These are phyloP conservation scores for Panurus biarmicus DNA, from an alignment of 2,113 vertebrate species.

Conservation along the genomic window DNA sequence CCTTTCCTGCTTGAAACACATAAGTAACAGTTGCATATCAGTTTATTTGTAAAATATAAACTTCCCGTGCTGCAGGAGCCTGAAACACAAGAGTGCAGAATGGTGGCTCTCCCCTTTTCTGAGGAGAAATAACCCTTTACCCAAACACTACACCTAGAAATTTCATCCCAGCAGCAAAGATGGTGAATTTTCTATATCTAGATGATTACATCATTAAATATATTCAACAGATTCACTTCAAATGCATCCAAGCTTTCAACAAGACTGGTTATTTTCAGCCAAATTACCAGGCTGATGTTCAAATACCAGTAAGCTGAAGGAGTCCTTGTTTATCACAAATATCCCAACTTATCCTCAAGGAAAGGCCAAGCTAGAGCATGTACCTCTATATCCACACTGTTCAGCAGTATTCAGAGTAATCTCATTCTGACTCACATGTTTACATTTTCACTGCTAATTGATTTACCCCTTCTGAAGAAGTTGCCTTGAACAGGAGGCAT, in stretches of 20 bases:
- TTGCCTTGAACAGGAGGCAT: slow-evolving; percentile 40
- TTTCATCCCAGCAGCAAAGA: background rate
- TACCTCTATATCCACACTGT: background rate
- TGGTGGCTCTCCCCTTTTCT: background rate
- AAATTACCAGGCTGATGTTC: background rate
- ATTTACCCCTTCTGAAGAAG: slow-evolving; percentile 58
- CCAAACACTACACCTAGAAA: background rate
- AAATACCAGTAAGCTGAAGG: background rate
- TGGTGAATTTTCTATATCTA: background rate
- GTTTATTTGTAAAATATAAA: background rate
- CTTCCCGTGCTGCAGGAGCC: background rate
- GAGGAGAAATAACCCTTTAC: background rate
- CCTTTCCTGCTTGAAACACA: background rate
- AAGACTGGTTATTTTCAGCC: background rate
- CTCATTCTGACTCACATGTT: background rate
- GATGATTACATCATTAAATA: background rate
- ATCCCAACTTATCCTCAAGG: background rate
- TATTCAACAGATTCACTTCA: background rate
- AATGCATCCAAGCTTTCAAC: background rate
- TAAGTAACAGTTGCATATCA: background rate
- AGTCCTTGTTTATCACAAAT: background rate
- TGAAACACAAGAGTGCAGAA: accelerated
- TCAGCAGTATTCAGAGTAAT: background rate
- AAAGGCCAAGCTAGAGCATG: background rate
- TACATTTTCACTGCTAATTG: slow-evolving; percentile 48